These are phyloP conservation scores for Cheilosia vernalis DNA, from an alignment of 2,888 invertebrate species.

Conservation along the genomic window DNA sequence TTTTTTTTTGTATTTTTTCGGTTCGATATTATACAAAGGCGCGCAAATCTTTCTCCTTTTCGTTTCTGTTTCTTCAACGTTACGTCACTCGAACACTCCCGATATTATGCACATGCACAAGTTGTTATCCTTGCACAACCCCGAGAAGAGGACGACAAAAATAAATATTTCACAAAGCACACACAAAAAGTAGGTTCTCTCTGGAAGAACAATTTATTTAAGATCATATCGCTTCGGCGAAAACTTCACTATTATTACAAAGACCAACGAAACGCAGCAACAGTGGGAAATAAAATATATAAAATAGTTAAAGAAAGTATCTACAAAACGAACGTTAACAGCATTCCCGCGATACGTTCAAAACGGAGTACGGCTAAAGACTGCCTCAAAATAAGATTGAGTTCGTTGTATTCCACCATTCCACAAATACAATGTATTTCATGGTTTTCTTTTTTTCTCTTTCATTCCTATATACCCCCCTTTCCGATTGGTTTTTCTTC, in stretches of 20 bases:
- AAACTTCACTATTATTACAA: neutral
- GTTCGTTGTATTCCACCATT: slow-evolving; percentile 82
- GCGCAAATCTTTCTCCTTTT: slow-evolving; percentile 47
- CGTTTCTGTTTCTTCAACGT: slow-evolving; percentile 45
- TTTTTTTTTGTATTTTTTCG: neutral
- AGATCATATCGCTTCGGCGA: neutral
- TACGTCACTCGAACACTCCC: slow-evolving; percentile 73
- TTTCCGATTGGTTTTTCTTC: slow-evolving; percentile 19
- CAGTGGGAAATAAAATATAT: slow-evolving; percentile 55
- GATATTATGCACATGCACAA: slow-evolving; percentile 67
- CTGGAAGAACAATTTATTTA: neutral
- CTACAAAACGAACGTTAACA: slow-evolving; percentile 72
- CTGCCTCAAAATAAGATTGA: slow-evolving; percentile 84
- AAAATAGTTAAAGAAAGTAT: slow-evolving; percentile 73
- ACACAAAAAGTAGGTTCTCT: slow-evolving; percentile 1
- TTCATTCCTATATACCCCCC: slow-evolving; percentile 30
- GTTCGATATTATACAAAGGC: slow-evolving; percentile 53
- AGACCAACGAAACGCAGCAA: slow-evolving; percentile 45
- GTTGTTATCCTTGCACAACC: slow-evolving; percentile 64
- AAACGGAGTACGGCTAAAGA: slow-evolving; percentile 84
- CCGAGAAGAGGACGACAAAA: slow-evolving; percentile 29
- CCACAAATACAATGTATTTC: slow-evolving; percentile 74
- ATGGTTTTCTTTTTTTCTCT: slow-evolving; percentile 45
- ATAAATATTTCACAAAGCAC: neutral
- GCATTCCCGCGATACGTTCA: slow-evolving; percentile 83